These are phyloP conservation scores for Himantopus leucocephalus DNA, from an alignment of 2,113 vertebrate species.

Conservation along the genomic window DNA sequence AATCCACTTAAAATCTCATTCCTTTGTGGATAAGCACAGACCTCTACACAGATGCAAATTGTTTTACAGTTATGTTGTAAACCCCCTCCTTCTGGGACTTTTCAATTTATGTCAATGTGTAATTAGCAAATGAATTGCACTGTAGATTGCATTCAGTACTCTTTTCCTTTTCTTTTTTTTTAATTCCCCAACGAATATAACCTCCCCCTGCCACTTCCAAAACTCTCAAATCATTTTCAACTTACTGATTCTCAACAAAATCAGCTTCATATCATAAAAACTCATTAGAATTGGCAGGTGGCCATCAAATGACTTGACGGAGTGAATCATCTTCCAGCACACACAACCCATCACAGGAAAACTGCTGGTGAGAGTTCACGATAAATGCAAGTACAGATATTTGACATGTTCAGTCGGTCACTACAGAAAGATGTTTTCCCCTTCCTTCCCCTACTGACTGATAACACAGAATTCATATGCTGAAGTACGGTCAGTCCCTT, in stretches of 20 bases:
- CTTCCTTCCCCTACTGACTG: neutral
- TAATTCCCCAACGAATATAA: neutral
- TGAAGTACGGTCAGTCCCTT: neutral
- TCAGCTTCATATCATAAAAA: neutral
- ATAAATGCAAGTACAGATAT: neutral
- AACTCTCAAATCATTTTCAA: neutral
- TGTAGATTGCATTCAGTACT: constrained; percentile 10
- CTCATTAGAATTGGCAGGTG: neutral
- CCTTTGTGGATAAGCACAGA: constrained; percentile 54
- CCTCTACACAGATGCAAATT: constrained; percentile 57
- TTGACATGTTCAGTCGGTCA: neutral
- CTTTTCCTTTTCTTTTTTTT: neutral
- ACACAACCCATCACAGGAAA: neutral
- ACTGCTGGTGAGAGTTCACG: rapidly evolving
- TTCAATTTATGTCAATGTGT: constrained; percentile 46
- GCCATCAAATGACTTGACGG: neutral
- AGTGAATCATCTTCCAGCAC: neutral
- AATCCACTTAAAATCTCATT: constrained; percentile 58
- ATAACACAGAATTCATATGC: neutral
- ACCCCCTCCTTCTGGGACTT: constrained; percentile 43
- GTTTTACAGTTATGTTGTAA: constrained; percentile 51
- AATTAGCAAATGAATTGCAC: constrained; percentile 65
- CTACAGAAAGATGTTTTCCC: neutral
- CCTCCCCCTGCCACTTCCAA: neutral
- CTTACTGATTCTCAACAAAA: neutral